phyloP scores from a whole-genome alignment of 1,140 invertebrate species.

The Drosophila sulfurigaster region DNA sequence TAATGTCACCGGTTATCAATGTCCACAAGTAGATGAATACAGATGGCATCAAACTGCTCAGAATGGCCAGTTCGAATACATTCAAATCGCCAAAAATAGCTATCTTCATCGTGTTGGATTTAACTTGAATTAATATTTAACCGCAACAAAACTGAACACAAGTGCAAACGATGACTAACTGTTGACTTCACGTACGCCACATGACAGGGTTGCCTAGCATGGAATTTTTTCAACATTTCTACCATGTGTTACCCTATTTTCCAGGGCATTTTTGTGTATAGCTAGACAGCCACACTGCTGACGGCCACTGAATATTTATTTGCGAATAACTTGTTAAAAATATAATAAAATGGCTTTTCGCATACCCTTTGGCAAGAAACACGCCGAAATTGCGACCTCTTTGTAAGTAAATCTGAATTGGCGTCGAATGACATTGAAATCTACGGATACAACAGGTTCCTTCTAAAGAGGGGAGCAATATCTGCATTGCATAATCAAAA shows the following conservation, averaged over 20 bases:
- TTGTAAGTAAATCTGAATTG: slow-evolving; percentile 82
- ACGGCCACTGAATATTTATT: slow-evolving; percentile 24
- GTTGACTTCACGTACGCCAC: slow-evolving; percentile 53
- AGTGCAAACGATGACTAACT: slow-evolving; percentile 50
- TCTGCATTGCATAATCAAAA: slow-evolving; percentile 67
- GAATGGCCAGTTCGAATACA: slow-evolving; percentile 57
- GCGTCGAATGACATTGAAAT: background rate
- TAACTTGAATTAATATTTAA: slow-evolving; percentile 2
- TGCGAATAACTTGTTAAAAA: slow-evolving; percentile 40
- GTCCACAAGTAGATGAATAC: slow-evolving; percentile 72
- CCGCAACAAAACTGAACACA: background rate
- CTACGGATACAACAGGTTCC: too few relatives aligned
- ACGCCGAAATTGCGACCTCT: slow-evolving; percentile 85
- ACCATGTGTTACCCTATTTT: background rate
- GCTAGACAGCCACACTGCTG: slow-evolving; percentile 19
- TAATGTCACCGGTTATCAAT: slow-evolving; percentile 73
- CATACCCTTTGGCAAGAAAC: slow-evolving; percentile 82
- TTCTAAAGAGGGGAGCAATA: background rate
- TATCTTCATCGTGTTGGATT: slow-evolving; percentile 57
- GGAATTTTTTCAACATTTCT: background rate
- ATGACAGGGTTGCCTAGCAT: slow-evolving; percentile 27
- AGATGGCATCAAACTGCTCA: slow-evolving; percentile 60
- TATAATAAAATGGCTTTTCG: slow-evolving; percentile 66
- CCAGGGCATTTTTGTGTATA: slow-evolving; percentile 35
- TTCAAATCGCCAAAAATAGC: slow-evolving; percentile 68